These are phyloP conservation scores for Drosophila kokeensis DNA, from an alignment of 2,888 invertebrate species.

Conservation along the genomic window DNA sequence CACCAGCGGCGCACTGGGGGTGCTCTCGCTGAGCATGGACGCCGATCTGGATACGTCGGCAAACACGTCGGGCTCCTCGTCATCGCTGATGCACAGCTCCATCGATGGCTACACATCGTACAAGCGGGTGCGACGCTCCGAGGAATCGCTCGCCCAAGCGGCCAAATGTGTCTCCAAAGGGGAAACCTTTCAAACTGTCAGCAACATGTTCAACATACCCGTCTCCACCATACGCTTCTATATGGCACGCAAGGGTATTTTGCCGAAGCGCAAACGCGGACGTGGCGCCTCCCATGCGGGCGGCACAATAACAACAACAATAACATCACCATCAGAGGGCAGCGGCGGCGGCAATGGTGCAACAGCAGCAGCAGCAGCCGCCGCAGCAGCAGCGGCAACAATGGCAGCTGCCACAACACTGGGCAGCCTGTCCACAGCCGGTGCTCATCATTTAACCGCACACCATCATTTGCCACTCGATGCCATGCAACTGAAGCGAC, in stretches of 20 bases:
- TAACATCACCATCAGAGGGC: conserved; percentile 23
- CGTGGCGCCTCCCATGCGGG: conserved; percentile 87
- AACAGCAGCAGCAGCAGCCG: conserved; percentile 35
- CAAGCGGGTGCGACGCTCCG: conserved; percentile 89
- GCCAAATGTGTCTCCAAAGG: conserved; percentile 95
- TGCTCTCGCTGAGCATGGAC: conserved; percentile 66
- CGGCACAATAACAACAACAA: conserved; percentile 62
- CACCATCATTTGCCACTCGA: conserved; percentile 40
- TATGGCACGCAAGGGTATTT: conserved; percentile 94
- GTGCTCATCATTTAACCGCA: conserved; percentile 43
- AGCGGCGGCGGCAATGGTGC: conserved; percentile 15
- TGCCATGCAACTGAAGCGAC: conserved; percentile 48
- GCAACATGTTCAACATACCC: conserved; percentile 94
- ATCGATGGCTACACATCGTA: conserved; percentile 77
- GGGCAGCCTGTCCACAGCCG: conserved; percentile 50
- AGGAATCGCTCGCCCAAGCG: conserved; percentile 91
- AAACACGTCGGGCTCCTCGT: conserved; percentile 54
- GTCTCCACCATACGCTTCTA: conserved; percentile 94
- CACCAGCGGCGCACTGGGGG: conserved; percentile 28
- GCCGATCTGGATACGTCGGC: conserved; percentile 76
- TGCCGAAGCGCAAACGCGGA: conserved; percentile 92
- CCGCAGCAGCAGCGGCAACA: conserved; percentile 54
- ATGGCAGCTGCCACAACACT: conserved; percentile 58
- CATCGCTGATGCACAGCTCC: conserved; percentile 62
- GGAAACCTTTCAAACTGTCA: conserved; percentile 94